A percentile compares a stretch with the other conserved stretches of the same genome.
Conservation (phyloP, 1,140 invertebrate species). For the Drosophila ficusphila region DNA sequence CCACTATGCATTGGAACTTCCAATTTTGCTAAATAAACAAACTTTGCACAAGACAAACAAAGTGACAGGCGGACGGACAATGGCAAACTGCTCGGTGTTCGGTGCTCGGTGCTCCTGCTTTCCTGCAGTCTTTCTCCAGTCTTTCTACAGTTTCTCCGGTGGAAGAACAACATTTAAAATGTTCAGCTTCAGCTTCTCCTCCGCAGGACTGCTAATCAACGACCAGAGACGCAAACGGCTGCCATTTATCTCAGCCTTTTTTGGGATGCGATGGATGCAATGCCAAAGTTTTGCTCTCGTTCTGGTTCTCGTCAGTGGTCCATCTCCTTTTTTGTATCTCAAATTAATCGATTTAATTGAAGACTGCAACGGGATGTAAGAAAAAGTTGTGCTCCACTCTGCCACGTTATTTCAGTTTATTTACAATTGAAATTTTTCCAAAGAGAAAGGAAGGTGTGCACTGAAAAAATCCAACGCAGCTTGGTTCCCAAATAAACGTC, state of each 20-base stretch:
- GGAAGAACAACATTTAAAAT: slow-evolving; percentile 55
- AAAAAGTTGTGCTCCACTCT: slow-evolving; percentile 39
- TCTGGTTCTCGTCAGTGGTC: too few species aligned
- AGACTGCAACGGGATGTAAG: slow-evolving; percentile 44
- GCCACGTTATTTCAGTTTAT: slow-evolving; percentile 61
- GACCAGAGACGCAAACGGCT: slow-evolving; percentile 30
- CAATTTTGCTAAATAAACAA: slow-evolving; percentile 64
- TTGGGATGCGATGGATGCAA: slow-evolving; percentile 16
- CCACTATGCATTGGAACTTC: slow-evolving; percentile 43
- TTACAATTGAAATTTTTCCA: slow-evolving; percentile 59
- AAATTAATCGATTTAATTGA: slow-evolving; percentile 81
- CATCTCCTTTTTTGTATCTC: slow-evolving; percentile 44
- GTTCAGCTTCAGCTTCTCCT: slow-evolving; percentile 6
- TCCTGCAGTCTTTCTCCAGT: slow-evolving; percentile 20
- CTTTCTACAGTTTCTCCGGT: slow-evolving; percentile 16
- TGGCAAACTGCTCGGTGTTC: slow-evolving; percentile 12
- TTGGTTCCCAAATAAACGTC: too few species aligned
- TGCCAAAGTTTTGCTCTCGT: slow-evolving; percentile 32
- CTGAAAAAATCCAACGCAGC: not conserved
- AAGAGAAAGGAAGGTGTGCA: slow-evolving; percentile 1
- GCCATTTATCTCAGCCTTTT: slow-evolving; percentile 53
- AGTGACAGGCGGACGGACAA: slow-evolving; percentile 43
- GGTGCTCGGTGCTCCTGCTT: too few species aligned
- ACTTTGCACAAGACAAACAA: slow-evolving; percentile 59
- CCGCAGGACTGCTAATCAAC: slow-evolving; percentile 47